phyloP scores from a whole-genome alignment of 2,113 vertebrate species.

The Dolichotis patagonum region DNA sequence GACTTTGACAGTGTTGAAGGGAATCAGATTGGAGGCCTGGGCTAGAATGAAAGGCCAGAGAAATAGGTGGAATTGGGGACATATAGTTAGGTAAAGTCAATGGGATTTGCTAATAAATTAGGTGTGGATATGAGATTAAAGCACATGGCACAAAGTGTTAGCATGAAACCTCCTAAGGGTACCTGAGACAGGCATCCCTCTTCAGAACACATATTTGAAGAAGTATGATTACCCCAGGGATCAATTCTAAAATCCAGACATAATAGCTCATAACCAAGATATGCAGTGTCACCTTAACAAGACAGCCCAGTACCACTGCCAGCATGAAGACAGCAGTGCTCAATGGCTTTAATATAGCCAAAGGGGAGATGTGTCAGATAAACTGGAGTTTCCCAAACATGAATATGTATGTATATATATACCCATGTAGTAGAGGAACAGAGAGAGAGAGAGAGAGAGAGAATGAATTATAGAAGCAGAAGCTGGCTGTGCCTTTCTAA shows the following conservation, averaged over 20 bases:
- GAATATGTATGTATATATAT: not conserved
- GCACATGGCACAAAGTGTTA: not conserved
- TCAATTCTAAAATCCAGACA: not conserved
- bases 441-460: too few relatives aligned
- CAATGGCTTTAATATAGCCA: not conserved
- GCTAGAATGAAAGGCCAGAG: not conserved
- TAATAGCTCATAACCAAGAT: not conserved
- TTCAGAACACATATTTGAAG: not conserved
- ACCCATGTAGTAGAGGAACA: too few relatives aligned
- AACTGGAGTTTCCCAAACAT: not conserved
- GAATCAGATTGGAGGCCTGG: not conserved
- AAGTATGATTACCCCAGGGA: not conserved
- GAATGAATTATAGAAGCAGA: constrained; percentile 35
- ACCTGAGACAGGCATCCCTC: not conserved
- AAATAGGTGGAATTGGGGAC: not conserved
- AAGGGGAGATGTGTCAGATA: not conserved
- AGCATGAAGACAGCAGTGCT: not conserved
- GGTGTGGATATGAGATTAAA: not conserved
- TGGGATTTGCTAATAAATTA: not conserved
- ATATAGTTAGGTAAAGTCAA: not conserved
- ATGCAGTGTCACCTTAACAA: not conserved
- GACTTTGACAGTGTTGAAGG: not conserved
- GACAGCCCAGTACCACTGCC: not conserved
- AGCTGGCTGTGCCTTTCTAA: constrained; percentile 9
- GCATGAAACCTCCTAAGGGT: not conserved